Percentiles rank a stretch among this genome's conserved stretches.
Evolutionary conservation across 2,113 vertebrate genomes (phyloP).

Genomic region (Leptobrachium leishanense): DNA sequence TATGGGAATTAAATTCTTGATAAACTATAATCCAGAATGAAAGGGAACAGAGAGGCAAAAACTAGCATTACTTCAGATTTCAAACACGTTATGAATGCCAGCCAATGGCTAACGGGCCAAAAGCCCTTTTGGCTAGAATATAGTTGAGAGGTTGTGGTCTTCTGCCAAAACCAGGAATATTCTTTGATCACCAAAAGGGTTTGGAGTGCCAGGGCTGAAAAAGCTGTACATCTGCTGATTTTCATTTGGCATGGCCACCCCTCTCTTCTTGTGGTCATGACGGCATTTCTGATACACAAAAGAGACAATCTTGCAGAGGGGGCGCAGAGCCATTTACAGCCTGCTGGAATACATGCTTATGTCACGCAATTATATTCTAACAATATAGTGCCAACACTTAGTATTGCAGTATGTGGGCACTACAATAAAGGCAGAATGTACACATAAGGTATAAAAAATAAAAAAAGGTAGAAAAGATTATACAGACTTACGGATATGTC

Average conservation of each 20-base stretch:
- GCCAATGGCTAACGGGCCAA: background rate
- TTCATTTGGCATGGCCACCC: background rate
- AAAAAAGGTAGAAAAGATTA: too few relatives aligned
- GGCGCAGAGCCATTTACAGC: background rate
- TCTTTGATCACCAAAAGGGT: background rate
- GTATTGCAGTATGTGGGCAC: too few relatives aligned
- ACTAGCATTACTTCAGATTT: too few relatives aligned
- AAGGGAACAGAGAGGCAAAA: too few relatives aligned
- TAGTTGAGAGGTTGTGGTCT: background rate
- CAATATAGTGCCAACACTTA: too few relatives aligned
- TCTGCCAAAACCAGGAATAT: constrained; percentile 5
- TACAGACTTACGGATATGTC: too few relatives aligned
- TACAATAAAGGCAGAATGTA: too few relatives aligned
- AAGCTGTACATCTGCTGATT: constrained; percentile 1
- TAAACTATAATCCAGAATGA: too few relatives aligned
- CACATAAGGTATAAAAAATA: too few relatives aligned
- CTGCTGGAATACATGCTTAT: too few relatives aligned
- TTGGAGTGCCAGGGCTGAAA: constrained; percentile 1
- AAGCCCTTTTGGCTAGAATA: background rate
- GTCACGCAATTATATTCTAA: too few relatives aligned
- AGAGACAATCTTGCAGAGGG: background rate
- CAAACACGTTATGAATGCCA: background rate
- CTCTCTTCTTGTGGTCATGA: background rate
- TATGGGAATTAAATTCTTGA: too few relatives aligned
- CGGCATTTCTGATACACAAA: background rate